Percentiles rank a stretch among this genome's conserved stretches.
Conservation (phyloP, 1,140 invertebrate species). For the Meloidogyne chitwoodi region DNA sequence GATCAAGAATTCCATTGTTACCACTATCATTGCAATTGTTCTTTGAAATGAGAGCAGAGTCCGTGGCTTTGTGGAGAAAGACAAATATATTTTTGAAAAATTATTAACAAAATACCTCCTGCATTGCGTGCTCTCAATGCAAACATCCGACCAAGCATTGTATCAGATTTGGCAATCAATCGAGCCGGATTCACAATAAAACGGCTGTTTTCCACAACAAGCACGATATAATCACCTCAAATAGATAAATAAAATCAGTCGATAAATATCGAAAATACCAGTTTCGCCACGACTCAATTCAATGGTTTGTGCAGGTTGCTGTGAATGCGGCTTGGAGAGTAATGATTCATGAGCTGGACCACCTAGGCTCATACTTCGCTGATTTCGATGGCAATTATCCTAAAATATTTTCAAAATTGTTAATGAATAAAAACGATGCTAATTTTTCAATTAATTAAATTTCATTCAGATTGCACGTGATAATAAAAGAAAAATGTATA, state of each 20-base stretch:
- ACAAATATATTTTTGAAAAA: background rate
- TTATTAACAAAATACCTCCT: background rate
- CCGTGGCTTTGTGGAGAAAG: background rate
- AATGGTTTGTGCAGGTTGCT: slow-evolving; percentile 51
- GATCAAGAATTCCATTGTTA: slow-evolving; percentile 24
- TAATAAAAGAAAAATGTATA: background rate
- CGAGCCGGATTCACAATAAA: slow-evolving; percentile 56
- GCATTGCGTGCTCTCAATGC: slow-evolving; percentile 27
- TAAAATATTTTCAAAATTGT: slow-evolving; percentile 15
- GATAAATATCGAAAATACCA: slow-evolving; percentile 34
- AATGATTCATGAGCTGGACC: slow-evolving; percentile 57
- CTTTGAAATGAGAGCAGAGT: background rate
- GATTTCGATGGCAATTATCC: slow-evolving; percentile 48
- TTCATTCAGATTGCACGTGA: background rate
- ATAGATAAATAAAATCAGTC: slow-evolving; percentile 20
- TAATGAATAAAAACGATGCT: too few relatives aligned
- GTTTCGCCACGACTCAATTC: slow-evolving; percentile 50
- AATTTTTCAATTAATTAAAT: too few relatives aligned
- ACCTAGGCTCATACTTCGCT: slow-evolving; percentile 56
- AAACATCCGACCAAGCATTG: slow-evolving; percentile 59
- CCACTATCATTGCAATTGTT: background rate
- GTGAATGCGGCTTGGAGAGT: slow-evolving; percentile 34
- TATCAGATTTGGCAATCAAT: slow-evolving; percentile 54
- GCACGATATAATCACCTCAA: slow-evolving; percentile 51
- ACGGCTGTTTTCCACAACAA: slow-evolving; percentile 56